Percentiles rank a stretch among this genome's conserved stretches.
Conservation (phyloP, 2,888 invertebrate genomes). For the Bedellia somnulentella region DNA sequence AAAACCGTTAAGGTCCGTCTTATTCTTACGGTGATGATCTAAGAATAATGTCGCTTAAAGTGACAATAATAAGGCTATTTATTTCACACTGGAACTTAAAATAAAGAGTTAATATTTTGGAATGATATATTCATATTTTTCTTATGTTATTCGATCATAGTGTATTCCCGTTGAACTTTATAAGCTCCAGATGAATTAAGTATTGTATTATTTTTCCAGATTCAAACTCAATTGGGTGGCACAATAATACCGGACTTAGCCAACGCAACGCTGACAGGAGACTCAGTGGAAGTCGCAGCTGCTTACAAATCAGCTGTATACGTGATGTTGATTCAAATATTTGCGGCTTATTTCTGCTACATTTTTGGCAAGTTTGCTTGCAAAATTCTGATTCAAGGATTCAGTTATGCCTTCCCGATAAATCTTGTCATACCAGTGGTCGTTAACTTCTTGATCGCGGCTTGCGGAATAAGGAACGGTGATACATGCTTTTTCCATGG, state of each 20-base stretch:
- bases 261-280: constrained; percentile 75
- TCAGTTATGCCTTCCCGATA: constrained; percentile 96
- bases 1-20: no score
- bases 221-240: constrained; percentile 63
- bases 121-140: no score
- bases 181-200: no score
- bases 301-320: constrained; percentile 73
- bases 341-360: constrained; percentile 85
- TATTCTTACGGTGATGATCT: no score
- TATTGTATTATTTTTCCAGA: constrained; percentile 53
- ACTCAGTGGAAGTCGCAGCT: constrained; percentile 72
- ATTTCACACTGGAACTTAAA: no score
- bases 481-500: constrained; percentile 89
- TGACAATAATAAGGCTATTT: no score
- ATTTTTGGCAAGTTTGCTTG: constrained; percentile 95
- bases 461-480: constrained; percentile 83
- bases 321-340: constrained; percentile 78
- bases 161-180: no score
- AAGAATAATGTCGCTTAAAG: no score
- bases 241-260: constrained; percentile 71
- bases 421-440: constrained; percentile 90
- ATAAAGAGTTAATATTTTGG: no score
- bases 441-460: constrained; percentile 83
- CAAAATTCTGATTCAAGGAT: constrained; percentile 95
- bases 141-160: no score